Base-by-base conservation (phyloP, 2,888 invertebrate species). In the Celastrina argiolus region DNA sequence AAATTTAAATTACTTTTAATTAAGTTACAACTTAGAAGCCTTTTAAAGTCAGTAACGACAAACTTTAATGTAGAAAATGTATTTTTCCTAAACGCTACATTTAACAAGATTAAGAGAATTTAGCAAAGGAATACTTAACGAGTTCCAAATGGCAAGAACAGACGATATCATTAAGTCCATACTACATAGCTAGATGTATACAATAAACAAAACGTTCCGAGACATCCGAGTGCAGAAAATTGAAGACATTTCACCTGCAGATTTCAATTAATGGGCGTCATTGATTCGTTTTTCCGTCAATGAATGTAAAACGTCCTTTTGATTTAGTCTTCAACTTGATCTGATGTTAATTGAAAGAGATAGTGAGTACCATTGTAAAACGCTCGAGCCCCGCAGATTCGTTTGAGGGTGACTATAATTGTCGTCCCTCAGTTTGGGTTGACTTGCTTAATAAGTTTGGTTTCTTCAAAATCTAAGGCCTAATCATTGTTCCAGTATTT, bases 111-210 rank as follows among this genome's bases (percentile, higher is more conserved):
- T 56, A 68, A 68, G 66, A 64, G 51, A 73, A 72, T 71, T 71
- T 68, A 45, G 65, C 61, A 63, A 56, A 65, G 64, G 71, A 64
- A 70, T 72, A 74, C 72, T 72, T 73, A 73, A 72, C 66, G 70
- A 73, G 70, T 73, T 70, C 69, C 70, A 71, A 73, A 70, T 71
- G 56, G 18, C 34, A 67, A 68, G 66, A 63, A 68, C 66, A 66
- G 63, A 58, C 66, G 63, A 64, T 64, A 68, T 69, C 70, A 70
- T 74, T 71, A 72, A 65, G 64, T 45, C 56, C 56, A 61, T n/a
- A n/a, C n/a, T n/a, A n/a, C n/a, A n/a, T 66, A 56, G 65, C 66
- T 67, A 63, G 67, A 61, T 64, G 39, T 28, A 18, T 69, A 65
- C 65, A 67, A 67, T 67, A 69, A 67, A 68, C 63, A 65, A 66